Percentiles rank a stretch among this genome's conserved stretches.
Conservation (phyloP, 2,888 invertebrate species). For the Drosophila tripunctata region DNA sequence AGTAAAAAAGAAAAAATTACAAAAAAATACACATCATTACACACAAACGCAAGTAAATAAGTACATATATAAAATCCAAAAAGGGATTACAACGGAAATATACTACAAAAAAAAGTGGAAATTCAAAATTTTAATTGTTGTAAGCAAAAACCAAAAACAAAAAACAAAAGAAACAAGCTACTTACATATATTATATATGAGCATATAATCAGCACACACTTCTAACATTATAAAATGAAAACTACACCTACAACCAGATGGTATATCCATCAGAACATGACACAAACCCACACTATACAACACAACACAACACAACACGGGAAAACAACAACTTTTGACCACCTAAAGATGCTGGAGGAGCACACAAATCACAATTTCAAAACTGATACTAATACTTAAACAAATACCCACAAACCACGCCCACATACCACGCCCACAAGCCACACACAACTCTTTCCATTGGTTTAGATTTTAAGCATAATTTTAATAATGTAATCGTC, state of each 20-base stretch:
- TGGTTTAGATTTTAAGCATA: slow-evolving; percentile 83
- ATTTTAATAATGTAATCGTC: slow-evolving; percentile 76
- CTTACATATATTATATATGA: slow-evolving; percentile 48
- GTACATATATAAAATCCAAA: slow-evolving; percentile 34
- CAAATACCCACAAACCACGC: slow-evolving; percentile 37
- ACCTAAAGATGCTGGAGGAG: slow-evolving; percentile 34
- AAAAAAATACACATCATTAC: slow-evolving; percentile 48
- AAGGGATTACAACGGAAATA: slow-evolving; percentile 46
- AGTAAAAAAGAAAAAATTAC: slow-evolving; percentile 22
- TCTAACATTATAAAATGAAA: slow-evolving; percentile 49
- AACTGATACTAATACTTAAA: slow-evolving; percentile 3
- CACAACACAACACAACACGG: slow-evolving; percentile 14
- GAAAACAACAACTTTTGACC: slow-evolving; percentile 49
- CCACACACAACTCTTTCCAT: slow-evolving; percentile 66
- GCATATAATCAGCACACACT: slow-evolving; percentile 63
- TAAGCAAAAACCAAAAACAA: slow-evolving; percentile 68
- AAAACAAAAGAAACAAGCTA: slow-evolving; percentile 43
- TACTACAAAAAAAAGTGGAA: slow-evolving; percentile 54
- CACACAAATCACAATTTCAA: slow-evolving; percentile 21
- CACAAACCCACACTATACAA: slow-evolving; percentile 4
- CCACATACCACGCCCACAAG: slow-evolving; percentile 33
- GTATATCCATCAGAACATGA: slow-evolving; percentile 21
- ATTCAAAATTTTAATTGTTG: slow-evolving; percentile 82
- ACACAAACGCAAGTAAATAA: slow-evolving; percentile 35
- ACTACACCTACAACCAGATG: slow-evolving; percentile 29